phyloP scores from a whole-genome alignment of 2,113 vertebrate species.

The Rynchops niger region DNA sequence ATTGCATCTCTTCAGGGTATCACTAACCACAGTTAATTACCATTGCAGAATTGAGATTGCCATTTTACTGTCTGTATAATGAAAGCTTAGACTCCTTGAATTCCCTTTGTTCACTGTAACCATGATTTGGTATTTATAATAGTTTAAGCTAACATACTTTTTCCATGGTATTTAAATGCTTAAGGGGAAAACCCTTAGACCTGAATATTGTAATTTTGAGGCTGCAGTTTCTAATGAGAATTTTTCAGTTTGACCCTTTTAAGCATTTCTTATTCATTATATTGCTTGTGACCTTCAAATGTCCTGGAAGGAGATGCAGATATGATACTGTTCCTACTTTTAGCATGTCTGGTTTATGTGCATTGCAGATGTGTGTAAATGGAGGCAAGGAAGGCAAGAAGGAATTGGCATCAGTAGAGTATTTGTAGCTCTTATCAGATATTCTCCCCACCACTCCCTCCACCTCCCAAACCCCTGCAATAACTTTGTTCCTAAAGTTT shows the following conservation, averaged over 20 bases:
- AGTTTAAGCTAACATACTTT: conserved; percentile 39
- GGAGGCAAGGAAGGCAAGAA: neutral
- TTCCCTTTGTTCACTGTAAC: conserved; percentile 21
- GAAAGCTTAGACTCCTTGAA: conserved; percentile 25
- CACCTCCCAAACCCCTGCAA: neutral
- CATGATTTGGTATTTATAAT: conserved; percentile 51
- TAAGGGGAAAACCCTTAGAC: conserved; percentile 43
- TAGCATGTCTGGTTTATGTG: neutral
- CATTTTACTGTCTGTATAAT: conserved; percentile 51
- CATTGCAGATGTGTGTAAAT: neutral
- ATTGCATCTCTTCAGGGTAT: conserved; percentile 27
- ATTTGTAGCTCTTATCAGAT: neutral
- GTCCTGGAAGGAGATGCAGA: neutral
- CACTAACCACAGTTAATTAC: conserved; percentile 50
- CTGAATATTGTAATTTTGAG: conserved; percentile 28
- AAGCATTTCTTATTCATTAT: conserved; percentile 43
- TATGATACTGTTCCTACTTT: neutral
- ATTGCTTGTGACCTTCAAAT: conserved; percentile 45
- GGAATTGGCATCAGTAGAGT: neutral
- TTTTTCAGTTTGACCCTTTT: conserved; percentile 3
- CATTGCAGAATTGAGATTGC: conserved; percentile 7
- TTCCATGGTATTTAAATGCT: conserved; percentile 13
- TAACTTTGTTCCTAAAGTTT: neutral
- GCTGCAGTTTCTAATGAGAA: conserved; percentile 47
- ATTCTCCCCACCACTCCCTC: too few relatives aligned